A percentile compares a stretch with the other conserved stretches of the same genome.
Conservation (phyloP, 2,888 invertebrate genomes). For the Cantharis rufa region DNA sequence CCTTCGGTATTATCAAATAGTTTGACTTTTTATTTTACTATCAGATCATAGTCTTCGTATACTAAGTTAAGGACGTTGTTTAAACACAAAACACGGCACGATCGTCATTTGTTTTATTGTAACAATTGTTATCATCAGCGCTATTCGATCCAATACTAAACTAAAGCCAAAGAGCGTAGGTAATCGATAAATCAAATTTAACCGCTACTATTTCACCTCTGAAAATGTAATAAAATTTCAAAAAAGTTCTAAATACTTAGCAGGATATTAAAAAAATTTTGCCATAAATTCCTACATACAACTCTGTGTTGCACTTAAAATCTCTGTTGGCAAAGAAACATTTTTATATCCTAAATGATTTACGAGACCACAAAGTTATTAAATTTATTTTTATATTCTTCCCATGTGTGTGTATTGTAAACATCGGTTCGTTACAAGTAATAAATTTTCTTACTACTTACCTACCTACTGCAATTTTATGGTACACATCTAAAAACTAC, state of each 20-base stretch:
- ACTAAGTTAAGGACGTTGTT: not conserved
- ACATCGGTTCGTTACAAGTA: constrained; percentile 36
- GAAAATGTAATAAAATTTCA: not conserved
- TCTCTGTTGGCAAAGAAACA: constrained; percentile 18
- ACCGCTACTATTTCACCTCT: not conserved
- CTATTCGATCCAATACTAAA: not conserved
- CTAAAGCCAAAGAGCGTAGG: not conserved
- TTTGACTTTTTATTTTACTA: constrained; percentile 24
- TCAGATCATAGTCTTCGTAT: constrained; percentile 7
- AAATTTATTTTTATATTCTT: constrained; percentile 38
- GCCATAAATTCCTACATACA: constrained; percentile 7
- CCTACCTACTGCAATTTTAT: constrained; percentile 16
- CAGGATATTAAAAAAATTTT: constrained; percentile 13
- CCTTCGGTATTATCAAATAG: constrained; percentile 38
- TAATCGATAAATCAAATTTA: not conserved
- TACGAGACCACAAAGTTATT: constrained; percentile 25
- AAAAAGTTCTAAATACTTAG: constrained; percentile 6
- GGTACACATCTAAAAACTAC: not conserved
- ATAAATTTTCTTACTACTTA: constrained; percentile 19
- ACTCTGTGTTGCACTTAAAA: constrained; percentile 4
- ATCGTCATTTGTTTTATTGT: not conserved
- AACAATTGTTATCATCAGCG: not conserved
- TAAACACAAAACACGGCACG: not conserved
- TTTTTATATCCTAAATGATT: constrained; percentile 26
- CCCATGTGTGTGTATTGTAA: constrained; percentile 37